Base-by-base conservation (phyloP, 2,888 invertebrate genomes). In the Gymnoscelis rufifasciata region DNA sequence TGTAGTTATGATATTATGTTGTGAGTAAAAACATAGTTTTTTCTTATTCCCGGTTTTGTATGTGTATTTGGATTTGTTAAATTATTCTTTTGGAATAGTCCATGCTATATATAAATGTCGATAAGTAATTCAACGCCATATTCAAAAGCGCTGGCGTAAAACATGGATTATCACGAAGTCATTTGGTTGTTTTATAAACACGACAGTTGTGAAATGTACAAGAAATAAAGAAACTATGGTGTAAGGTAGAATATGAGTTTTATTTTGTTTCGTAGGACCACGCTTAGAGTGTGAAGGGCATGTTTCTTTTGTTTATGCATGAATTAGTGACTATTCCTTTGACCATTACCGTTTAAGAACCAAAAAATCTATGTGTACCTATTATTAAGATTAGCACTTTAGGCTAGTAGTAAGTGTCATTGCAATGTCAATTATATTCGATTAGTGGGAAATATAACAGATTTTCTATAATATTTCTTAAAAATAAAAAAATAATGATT, bases 361-460 rank as follows among this genome's bases (percentile, higher is more conserved):
- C 83, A 80, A 83, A 71, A 59, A 71, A 68, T 73, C 55, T 81
- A 78, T 70, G 64, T 78, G 61, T 84, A n/a, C n/a, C n/a, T n/a
- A 84, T 83, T 83, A 66, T 66, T 74, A 82, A 83, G 79, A 74
- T 74, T 86, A 86, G 84, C 84, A 83, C 78, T 76, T 71, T 83
- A 86, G 83, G 76, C 72, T 87, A 84, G 78, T 83, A 87, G 84
- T 86, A 83, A 83, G 83, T 80, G 82, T 84, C 81, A 83, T 83
- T 75, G 84, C 83, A 75, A 84, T 81, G 87, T 88, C 87, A 88
- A 88, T 88, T 88, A 88, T 88, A 87, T 88, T 83, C 76, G 79
- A 86, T 78, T 88, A 88, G 87, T 78, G 73, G 64, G 72, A 73
- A 74, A 69, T 73, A 74, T 74, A 74, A 73, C 79, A 72, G 71